phyloP scores from a whole-genome alignment of 2,113 vertebrate genomes.

The Gnathonemus longibarbis region DNA sequence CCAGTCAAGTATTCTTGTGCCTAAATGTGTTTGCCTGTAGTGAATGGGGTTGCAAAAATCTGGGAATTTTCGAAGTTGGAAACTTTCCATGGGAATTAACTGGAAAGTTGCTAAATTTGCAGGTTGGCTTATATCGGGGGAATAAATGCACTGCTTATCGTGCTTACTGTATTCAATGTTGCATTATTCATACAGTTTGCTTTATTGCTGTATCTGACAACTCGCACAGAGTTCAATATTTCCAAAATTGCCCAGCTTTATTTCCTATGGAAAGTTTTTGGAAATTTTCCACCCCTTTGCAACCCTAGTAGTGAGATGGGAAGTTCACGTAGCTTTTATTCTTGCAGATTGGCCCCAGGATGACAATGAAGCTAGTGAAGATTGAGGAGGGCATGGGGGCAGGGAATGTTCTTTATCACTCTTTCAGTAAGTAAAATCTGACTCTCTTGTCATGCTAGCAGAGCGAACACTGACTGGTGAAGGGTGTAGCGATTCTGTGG shows the following conservation, averaged over 20 bases:
- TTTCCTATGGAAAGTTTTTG: neutral
- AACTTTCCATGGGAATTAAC: neutral
- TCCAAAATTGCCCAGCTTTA: neutral
- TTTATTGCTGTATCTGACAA: neutral
- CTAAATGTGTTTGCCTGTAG: neutral
- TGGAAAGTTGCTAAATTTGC: neutral
- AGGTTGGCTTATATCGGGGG: neutral
- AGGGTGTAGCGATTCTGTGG: slow-evolving; percentile 43
- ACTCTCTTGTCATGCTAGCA: neutral
- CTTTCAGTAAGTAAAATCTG: slow-evolving; percentile 56
- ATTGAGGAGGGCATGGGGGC: slow-evolving; percentile 78
- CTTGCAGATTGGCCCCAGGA: slow-evolving; percentile 78
- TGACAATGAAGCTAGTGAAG: slow-evolving; percentile 78
- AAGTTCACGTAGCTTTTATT: neutral
- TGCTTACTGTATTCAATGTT: neutral
- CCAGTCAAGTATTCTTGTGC: neutral
- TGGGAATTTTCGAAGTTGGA: neutral
- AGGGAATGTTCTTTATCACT: slow-evolving; percentile 77
- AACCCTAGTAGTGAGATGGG: neutral
- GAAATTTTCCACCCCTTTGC: neutral
- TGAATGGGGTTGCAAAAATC: neutral
- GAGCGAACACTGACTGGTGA: neutral
- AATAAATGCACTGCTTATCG: neutral
- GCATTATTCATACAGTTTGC: neutral
- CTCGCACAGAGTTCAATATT: neutral